Conservation (phyloP, 2,797 vertebrate species). For the Pogonophryne albipinna region DNA sequence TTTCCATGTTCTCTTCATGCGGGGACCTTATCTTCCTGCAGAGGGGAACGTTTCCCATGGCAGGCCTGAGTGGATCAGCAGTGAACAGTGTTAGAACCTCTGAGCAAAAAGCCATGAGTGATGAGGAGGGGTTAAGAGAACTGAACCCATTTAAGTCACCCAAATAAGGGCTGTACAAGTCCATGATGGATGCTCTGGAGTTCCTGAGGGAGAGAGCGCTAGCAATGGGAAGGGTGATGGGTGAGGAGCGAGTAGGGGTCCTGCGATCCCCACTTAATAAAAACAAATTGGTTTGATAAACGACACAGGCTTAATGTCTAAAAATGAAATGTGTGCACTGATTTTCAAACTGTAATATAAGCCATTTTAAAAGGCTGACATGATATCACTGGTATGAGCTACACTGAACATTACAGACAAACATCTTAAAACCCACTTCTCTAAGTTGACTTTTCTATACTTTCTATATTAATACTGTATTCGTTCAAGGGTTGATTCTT, state of each 20-base stretch:
- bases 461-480: no score
- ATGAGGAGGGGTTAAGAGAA: constrained; percentile 89
- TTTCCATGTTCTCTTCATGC: constrained; percentile 54
- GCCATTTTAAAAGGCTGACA: constrained; percentile 30
- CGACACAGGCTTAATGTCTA: constrained; percentile 56
- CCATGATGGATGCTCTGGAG: constrained; percentile 79
- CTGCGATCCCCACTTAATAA: constrained; percentile 77
- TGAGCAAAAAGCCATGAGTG: constrained; percentile 81
- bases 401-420: background rate
- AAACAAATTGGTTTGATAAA: constrained; percentile 82
- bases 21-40: constrained; percentile 63
- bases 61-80: constrained; percentile 69
- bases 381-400: constrained; percentile 2
- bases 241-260: constrained; percentile 67
- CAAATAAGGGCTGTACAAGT: constrained; percentile 85
- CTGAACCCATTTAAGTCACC: constrained; percentile 90
- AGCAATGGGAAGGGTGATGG: constrained; percentile 64
- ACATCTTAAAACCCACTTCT: background rate
- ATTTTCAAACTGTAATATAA: constrained; percentile 38
- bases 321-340: constrained; percentile 56
- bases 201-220: constrained; percentile 76
- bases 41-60: constrained; percentile 77
- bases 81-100: constrained; percentile 73
- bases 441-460: background rate
- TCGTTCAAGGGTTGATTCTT: background rate